These are phyloP conservation scores for Uloborus plumipes DNA, from an alignment of 2,888 invertebrate species.

Conservation along the genomic window DNA sequence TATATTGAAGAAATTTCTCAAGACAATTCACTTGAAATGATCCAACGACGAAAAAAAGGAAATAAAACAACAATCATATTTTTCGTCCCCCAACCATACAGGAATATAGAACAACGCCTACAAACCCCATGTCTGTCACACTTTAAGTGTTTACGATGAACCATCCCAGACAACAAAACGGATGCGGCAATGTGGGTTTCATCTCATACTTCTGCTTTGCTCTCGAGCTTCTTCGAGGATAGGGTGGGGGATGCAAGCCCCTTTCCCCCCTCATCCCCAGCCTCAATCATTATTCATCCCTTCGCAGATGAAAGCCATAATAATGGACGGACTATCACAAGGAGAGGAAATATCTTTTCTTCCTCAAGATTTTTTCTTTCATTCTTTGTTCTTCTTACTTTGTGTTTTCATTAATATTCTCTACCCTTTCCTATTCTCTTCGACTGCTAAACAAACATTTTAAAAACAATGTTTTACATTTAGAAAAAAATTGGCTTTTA, in stretches of 20 bases:
- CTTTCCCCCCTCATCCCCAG: conserved; percentile 32
- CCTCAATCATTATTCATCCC: conserved; percentile 59
- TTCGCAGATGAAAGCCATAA: conserved; percentile 48
- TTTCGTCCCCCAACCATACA: neutral
- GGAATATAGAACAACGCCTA: too few relatives aligned
- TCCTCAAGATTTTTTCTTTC: neutral
- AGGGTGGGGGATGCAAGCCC: conserved; percentile 38
- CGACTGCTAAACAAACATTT: conserved; percentile 4
- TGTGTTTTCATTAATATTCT: conserved; percentile 4
- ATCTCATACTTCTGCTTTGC: conserved; percentile 21
- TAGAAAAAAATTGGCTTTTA: too few relatives aligned
- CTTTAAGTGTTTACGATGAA: conserved; percentile 52
- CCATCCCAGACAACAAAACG: conserved; percentile 10
- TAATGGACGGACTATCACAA: conserved; percentile 57
- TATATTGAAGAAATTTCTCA: too few relatives aligned
- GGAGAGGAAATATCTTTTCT: conserved; percentile 18
- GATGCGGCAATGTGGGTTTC: conserved; percentile 25
- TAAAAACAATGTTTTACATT: too few relatives aligned
- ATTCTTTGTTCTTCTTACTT: conserved; percentile 1
- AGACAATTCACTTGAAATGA: neutral
- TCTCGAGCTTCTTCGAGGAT: conserved; percentile 24
- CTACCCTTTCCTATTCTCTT: neutral
- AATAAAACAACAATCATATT: conserved; percentile 55
- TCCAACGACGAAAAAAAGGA: conserved; percentile 23
- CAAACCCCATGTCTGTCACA: conserved; percentile 26